Evolutionary conservation across 2,888 invertebrate genomes (phyloP).

Genomic region (Lepidocyrtoides sp.): DNA sequence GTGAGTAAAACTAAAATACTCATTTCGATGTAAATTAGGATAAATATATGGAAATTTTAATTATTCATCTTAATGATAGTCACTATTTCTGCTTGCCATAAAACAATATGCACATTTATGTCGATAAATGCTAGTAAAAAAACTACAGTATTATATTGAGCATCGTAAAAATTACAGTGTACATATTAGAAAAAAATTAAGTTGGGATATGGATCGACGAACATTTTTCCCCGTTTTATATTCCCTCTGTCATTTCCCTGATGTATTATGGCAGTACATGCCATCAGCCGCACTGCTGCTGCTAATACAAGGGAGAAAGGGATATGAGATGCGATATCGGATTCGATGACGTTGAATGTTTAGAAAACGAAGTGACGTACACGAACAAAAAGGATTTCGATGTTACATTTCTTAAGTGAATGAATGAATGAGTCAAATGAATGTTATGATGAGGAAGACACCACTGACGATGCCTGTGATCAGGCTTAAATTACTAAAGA

Average conservation of each 20-base stretch:
- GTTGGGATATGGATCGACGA: constrained; percentile 57
- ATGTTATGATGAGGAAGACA: constrained; percentile 32
- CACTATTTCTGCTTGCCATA: constrained; percentile 67
- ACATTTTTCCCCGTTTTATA: not conserved
- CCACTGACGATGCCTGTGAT: not conserved
- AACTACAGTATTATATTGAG: too few species aligned
- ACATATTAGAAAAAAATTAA: not conserved
- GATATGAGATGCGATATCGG: constrained; percentile 55
- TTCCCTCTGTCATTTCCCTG: not conserved
- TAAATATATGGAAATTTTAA: constrained; percentile 85
- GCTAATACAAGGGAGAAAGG: not conserved
- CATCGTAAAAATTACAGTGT: too few species aligned
- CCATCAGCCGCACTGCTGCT: not conserved
- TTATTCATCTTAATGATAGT: constrained; percentile 83
- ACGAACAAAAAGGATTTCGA: constrained; percentile 39
- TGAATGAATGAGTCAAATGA: constrained; percentile 68
- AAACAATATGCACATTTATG: not conserved
- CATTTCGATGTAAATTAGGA: constrained; percentile 77
- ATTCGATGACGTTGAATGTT: too few species aligned
- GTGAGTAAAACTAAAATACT: not conserved
- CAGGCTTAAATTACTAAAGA: not conserved
- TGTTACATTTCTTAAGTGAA: constrained; percentile 57
- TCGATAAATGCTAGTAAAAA: not conserved
- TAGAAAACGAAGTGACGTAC: constrained; percentile 40
- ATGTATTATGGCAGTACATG: not conserved